These are phyloP conservation scores for Brienomyrus brachyistius DNA, from an alignment of 2,113 vertebrate species.

Conservation along the genomic window DNA sequence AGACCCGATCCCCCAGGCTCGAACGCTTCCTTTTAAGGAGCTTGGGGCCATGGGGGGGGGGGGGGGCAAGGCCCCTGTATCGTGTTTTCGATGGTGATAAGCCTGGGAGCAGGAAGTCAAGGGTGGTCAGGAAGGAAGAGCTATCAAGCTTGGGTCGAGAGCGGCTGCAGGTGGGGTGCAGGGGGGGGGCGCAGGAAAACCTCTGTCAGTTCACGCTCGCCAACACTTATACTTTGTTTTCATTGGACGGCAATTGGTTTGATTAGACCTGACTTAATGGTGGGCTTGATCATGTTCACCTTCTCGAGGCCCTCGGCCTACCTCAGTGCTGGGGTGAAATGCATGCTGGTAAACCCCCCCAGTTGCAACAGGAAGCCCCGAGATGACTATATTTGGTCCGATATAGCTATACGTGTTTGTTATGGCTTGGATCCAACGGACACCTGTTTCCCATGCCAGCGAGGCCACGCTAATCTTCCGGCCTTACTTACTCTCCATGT, in stretches of 20 bases:
- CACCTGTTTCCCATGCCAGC: conserved; percentile 54
- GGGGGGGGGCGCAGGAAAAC: conserved; percentile 24
- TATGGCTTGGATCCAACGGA: conserved; percentile 40
- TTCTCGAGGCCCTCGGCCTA: neutral
- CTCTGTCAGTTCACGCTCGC: neutral
- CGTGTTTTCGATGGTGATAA: conserved; percentile 83
- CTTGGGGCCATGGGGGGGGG: conserved; percentile 48
- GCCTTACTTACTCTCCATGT: neutral
- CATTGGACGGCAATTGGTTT: neutral
- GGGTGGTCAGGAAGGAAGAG: conserved; percentile 91
- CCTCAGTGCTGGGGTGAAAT: neutral
- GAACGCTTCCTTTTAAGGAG: conserved; percentile 72
- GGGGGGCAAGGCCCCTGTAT: conserved; percentile 53
- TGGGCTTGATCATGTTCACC: neutral
- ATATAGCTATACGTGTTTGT: conserved; percentile 33
- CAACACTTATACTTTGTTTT: neutral
- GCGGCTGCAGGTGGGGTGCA: conserved; percentile 42
- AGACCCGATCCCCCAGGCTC: conserved; percentile 21
- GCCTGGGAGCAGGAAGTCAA: conserved; percentile 77
- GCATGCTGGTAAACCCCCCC: conserved; percentile 42
- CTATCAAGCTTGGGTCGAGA: conserved; percentile 62
- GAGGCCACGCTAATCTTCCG: neutral
- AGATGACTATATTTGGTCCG: conserved; percentile 51
- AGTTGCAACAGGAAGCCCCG: conserved; percentile 61
- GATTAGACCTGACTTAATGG: neutral